phyloP scores from a whole-genome alignment of 2,113 vertebrate species.

The Mystacornis crossleyi region DNA sequence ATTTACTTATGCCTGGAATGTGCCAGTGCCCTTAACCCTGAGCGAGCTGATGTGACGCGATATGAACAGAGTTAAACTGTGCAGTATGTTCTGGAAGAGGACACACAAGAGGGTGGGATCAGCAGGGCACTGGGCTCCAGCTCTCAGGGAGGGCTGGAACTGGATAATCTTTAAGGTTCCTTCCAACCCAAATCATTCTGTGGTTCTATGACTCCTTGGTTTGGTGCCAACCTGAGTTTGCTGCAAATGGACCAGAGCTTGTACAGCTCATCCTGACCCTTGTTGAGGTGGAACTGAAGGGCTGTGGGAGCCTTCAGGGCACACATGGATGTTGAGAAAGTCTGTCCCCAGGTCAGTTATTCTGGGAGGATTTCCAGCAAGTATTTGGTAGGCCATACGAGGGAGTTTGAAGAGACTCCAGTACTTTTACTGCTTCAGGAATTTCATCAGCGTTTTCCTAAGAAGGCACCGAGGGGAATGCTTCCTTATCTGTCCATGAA shows the following conservation, averaged over 20 bases:
- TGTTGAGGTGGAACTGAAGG: neutral
- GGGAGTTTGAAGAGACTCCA: neutral
- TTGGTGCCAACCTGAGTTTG: neutral
- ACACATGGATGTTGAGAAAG: neutral
- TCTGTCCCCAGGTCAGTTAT: neutral
- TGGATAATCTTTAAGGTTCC: neutral
- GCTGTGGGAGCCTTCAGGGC: neutral
- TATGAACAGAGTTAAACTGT: neutral
- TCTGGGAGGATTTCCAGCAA: conserved; percentile 17
- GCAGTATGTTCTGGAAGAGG: neutral
- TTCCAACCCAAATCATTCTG: neutral
- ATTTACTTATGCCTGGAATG: neutral
- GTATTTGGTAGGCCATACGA: neutral
- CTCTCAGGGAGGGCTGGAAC: neutral
- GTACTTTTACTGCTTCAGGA: conserved; percentile 17
- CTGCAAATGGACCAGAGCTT: neutral
- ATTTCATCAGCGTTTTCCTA: conserved; percentile 29
- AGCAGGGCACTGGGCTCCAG: neutral
- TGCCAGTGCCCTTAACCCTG: neutral
- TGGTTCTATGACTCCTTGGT: neutral
- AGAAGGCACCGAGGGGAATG: neutral
- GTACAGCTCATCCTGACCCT: neutral
- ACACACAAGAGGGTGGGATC: neutral
- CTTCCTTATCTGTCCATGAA: conserved; percentile 44
- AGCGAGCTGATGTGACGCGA: neutral